Percentiles rank a stretch among this genome's conserved stretches.
Evolutionary conservation across 2,888 invertebrate species (phyloP).

Genomic region (Acheta domesticus): DNA sequence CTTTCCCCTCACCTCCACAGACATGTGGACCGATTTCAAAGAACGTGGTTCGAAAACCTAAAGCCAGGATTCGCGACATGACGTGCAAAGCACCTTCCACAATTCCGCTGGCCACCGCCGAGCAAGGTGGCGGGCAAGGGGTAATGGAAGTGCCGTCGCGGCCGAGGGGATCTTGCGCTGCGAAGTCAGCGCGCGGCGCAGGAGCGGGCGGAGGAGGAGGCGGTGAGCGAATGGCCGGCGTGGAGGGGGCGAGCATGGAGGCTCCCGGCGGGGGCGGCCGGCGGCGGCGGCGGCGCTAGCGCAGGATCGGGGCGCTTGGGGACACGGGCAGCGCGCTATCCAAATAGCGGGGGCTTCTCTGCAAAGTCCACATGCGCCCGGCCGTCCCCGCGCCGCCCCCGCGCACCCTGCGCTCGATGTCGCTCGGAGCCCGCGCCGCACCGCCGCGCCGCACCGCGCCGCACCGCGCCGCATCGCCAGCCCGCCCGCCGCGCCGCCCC

Average conservation of each 20-base stretch:
- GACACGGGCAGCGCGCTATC: not conserved
- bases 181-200: no score
- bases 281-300: no score
- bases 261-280: not conserved
- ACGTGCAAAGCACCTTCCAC: no score
- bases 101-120: no score
- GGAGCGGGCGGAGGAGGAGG: not conserved
- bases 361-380: constrained; percentile 3
- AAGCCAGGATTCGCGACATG: no score
- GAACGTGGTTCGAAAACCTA: no score
- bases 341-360: constrained; percentile 18
- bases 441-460: not conserved
- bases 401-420: not conserved
- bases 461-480: not conserved
- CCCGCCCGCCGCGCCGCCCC: not conserved
- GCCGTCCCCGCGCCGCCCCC: not conserved
- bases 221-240: not conserved
- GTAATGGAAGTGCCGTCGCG: no score
- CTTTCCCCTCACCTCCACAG: no score
- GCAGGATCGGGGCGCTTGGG: not conserved
- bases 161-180: no score
- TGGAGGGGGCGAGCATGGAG: not conserved
- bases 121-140: no score
- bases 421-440: not conserved
- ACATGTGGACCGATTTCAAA: no score